Evolutionary conservation across 1,140 invertebrate genomes (phyloP).

Genomic region (Apis laboriosa): DNA sequence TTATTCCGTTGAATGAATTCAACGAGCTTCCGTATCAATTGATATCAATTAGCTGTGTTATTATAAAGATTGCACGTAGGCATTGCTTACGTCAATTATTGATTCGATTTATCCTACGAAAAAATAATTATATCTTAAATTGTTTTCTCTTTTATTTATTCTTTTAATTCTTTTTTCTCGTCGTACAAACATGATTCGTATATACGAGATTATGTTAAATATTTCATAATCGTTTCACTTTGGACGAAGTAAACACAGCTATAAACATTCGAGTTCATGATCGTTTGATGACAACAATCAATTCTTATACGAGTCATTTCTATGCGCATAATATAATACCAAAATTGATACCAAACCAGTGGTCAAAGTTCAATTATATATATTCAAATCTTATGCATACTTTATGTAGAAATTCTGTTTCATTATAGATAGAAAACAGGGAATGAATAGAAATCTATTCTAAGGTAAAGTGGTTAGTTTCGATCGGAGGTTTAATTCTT

Average conservation of each 20-base stretch:
- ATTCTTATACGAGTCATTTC: not conserved
- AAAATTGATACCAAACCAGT: not conserved
- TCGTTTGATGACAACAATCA: not conserved
- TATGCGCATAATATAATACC: not conserved
- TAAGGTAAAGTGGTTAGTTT: too few species aligned
- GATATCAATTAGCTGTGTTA: constrained; percentile 3
- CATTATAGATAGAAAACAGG: not conserved
- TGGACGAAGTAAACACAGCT: too few species aligned
- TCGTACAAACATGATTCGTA: too few species aligned
- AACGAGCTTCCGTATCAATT: constrained; percentile 20
- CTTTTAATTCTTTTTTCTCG: not conserved
- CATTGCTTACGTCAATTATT: constrained; percentile 6
- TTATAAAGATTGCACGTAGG: constrained; percentile 14
- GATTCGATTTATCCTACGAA: not conserved
- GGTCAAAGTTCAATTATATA: not conserved
- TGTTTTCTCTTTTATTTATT: not conserved
- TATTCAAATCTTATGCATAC: not conserved
- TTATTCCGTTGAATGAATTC: not conserved
- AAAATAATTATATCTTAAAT: not conserved
- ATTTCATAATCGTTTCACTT: not conserved
- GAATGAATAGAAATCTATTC: too few species aligned
- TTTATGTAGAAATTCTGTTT: not conserved
- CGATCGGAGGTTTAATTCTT: too few species aligned
- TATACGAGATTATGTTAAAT: not conserved
- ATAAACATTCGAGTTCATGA: not conserved